A percentile compares a stretch with the other conserved stretches of the same genome.
Evolutionary conservation across 2,797 vertebrate genomes (phyloP).

Genomic region (Ispidina picta): DNA sequence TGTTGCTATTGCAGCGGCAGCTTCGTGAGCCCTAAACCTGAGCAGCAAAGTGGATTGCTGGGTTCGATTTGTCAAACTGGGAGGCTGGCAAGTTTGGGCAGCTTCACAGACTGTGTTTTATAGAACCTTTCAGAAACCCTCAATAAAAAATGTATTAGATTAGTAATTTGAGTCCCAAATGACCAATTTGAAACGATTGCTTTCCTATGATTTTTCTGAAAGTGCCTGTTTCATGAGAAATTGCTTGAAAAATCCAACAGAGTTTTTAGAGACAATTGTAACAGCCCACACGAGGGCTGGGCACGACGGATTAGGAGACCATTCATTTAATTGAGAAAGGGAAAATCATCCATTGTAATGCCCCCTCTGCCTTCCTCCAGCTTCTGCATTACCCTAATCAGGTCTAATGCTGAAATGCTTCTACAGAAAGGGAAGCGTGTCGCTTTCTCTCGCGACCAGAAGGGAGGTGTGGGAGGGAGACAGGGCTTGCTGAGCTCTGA

Average conservation of each 20-base stretch:
- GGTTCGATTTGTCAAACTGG: constrained; percentile 68
- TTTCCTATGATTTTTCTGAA: constrained; percentile 79
- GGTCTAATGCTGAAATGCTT: constrained; percentile 2
- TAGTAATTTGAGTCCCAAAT: constrained; percentile 79
- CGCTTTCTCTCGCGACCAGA: neutral
- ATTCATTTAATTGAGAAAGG: constrained; percentile 42
- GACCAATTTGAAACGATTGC: constrained; percentile 77
- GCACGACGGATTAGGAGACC: neutral
- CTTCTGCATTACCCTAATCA: constrained; percentile 10
- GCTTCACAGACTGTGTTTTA: constrained; percentile 74
- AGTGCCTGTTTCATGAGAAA: constrained; percentile 75
- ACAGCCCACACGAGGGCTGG: constrained; percentile 34
- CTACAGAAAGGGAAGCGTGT: neutral
- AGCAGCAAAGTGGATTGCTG: constrained; percentile 70
- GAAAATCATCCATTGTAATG: neutral
- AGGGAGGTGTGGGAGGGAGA: neutral
- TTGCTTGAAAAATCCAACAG: constrained; percentile 69
- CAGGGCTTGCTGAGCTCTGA: accelerated
- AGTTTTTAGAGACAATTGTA: constrained; percentile 68
- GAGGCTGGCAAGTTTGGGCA: constrained; percentile 71
- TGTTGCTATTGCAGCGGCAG: neutral
- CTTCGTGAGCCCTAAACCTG: constrained; percentile 62
- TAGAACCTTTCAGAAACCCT: constrained; percentile 75
- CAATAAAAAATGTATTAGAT: constrained; percentile 79
- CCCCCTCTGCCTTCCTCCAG: neutral